These are phyloP conservation scores for Diacarnus erythraeanus DNA, from an alignment of 37 sponge, comb jelly and placozoan species.

Conservation along the genomic window DNA sequence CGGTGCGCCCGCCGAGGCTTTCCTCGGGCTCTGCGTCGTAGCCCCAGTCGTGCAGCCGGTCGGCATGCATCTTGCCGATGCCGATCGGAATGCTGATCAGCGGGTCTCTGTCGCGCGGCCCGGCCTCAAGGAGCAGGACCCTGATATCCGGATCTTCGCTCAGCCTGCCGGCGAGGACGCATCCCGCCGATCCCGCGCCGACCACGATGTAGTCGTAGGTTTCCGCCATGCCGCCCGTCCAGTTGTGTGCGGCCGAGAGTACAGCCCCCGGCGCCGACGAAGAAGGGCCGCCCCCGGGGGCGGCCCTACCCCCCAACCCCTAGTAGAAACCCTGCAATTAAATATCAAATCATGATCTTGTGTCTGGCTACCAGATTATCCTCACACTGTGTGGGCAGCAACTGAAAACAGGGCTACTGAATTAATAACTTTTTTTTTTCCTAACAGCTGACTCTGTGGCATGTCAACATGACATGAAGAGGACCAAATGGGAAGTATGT, in stretches of 20 bases:
- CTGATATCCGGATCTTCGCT: constrained; percentile 59
- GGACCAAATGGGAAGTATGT: constrained; percentile 36
- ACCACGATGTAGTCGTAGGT: constrained; percentile 14
- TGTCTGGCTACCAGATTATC: too few species aligned
- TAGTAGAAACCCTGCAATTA: too few species aligned
- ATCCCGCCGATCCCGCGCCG: constrained; percentile 85
- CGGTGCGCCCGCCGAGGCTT: too few species aligned
- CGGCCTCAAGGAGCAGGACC: constrained; percentile 82
- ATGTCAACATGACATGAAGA: constrained; percentile 22
- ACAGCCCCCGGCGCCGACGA: too few species aligned
- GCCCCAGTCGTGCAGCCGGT: constrained; percentile 75
- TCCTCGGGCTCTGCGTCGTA: constrained; percentile 58
- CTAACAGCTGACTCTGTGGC: constrained; percentile 4
- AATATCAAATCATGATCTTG: too few species aligned
- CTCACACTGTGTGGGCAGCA: too few species aligned
- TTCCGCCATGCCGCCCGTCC: too few species aligned
- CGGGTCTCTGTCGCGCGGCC: constrained; percentile 48
- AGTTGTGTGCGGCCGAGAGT: too few species aligned
- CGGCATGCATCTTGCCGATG: constrained; percentile 17
- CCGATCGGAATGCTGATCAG: constrained; percentile 59
- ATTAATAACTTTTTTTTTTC: too few species aligned
- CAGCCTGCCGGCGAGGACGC: constrained; percentile 82
- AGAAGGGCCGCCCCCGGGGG: too few species aligned
- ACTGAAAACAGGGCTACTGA: too few species aligned
- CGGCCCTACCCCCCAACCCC: too few species aligned